phyloP scores from a whole-genome alignment of 2,797 vertebrate species.

The Neostethus bicornis region DNA sequence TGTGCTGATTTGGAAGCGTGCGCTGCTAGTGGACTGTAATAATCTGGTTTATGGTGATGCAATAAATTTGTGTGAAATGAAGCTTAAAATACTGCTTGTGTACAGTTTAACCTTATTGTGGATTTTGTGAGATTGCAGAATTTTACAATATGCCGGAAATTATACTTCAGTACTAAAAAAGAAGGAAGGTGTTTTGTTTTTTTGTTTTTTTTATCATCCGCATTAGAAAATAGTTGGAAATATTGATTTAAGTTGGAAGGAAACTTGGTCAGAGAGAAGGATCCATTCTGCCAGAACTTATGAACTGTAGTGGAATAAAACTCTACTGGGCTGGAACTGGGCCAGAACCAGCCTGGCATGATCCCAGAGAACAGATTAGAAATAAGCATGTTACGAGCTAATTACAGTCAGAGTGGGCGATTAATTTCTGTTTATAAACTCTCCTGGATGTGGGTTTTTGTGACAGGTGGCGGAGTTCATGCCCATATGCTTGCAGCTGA shows the following conservation, averaged over 20 bases:
- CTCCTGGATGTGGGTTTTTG: slow-evolving; percentile 63
- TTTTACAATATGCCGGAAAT: neutral
- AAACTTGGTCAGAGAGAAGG: slow-evolving; percentile 25
- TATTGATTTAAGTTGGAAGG: slow-evolving; percentile 14
- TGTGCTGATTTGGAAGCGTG: slow-evolving; percentile 43
- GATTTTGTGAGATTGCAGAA: neutral
- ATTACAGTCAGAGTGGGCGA: slow-evolving; percentile 80
- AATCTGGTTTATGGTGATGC: slow-evolving; percentile 38
- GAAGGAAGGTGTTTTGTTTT: neutral
- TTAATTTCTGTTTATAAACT: slow-evolving; percentile 83
- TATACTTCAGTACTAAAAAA: neutral
- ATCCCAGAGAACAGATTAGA: slow-evolving; percentile 81
- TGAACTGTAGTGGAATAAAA: slow-evolving; percentile 61
- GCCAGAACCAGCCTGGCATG: slow-evolving; percentile 75
- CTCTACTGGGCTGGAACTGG: slow-evolving; percentile 69
- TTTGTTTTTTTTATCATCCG: neutral
- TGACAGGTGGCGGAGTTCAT: slow-evolving; percentile 69
- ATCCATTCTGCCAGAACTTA: slow-evolving; percentile 60
- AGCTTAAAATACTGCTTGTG: neutral
- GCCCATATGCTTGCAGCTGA: slow-evolving; percentile 64
- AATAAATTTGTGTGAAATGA: slow-evolving; percentile 26
- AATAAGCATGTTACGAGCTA: slow-evolving; percentile 80
- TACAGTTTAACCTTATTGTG: slow-evolving; percentile 4
- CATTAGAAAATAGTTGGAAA: slow-evolving; percentile 18
- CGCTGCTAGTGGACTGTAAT: slow-evolving; percentile 26